Base-by-base conservation (phyloP, 1,140 invertebrate genomes). In the Diorhabda carinulata region DNA sequence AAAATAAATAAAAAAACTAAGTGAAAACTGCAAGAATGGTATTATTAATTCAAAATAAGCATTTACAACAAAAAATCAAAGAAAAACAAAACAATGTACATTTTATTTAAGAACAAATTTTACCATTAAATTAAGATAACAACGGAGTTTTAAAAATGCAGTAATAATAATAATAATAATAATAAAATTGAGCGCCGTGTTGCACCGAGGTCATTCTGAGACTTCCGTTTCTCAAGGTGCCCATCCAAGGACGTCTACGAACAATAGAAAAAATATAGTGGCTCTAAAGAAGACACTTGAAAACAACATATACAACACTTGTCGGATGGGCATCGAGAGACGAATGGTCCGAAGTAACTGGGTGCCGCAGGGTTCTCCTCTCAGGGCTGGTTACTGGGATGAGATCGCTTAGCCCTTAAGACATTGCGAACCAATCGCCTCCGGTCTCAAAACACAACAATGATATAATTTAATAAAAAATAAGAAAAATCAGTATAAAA, bases 91-190 rank as follows among this genome's bases (percentile, higher is more conserved):
- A 87, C 85, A 85, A 86, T 86, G 83, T 86, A 87, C 86, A 86
- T 86, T 87, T 78, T 87, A 86, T 86, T 87, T 87, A 86, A 86
- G 86, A 87, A 87, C 85, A 87, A 85, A 84, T 83, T 86, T 86
- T 85, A 86, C 85, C 84, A 86, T 85, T 86, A 79, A 79, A 80
- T 74, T 77, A 85, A 86, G 82, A 83, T 87, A 88, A 87, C 85
- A 88, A 87, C 85, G 86, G 25, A 25, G 86, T 74, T 78, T 73
- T 75, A 73, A 74, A 74, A 75, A 73, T 61, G 67, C 64, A 69
- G 63, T 70, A 68, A 70, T 70, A 73, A 66, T 25, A 25, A 25
- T 25, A 25, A 25, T 25, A 25, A 25, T 25, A 25, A 25, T 25
- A 25, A 25, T 25, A 25, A 66, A 56, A 67, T 43, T 44, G 64